Percentiles rank a stretch among this genome's conserved stretches.
Conservation (phyloP, 1,140 invertebrate species). For the Tribolium madens region DNA sequence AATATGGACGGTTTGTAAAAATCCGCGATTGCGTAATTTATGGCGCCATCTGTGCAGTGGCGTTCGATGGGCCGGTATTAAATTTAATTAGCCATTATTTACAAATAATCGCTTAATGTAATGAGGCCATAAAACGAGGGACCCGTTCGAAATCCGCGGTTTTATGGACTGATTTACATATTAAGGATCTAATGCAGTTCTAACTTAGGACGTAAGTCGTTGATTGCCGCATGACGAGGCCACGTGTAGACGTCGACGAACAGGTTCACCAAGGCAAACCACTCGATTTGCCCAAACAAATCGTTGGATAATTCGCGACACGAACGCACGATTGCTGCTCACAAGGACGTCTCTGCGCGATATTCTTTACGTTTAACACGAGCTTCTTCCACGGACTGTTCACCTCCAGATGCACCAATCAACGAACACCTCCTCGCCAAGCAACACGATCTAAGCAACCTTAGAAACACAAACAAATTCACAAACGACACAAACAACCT, state of each 20-base stretch:
- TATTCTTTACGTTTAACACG: not conserved
- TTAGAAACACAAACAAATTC: no score
- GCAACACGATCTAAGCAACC: not conserved
- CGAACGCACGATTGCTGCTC: conserved; percentile 2
- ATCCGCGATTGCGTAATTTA: not conserved
- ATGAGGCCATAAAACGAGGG: conserved; percentile 26
- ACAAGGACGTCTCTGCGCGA: conserved; percentile 24
- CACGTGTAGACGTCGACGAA: conserved; percentile 36
- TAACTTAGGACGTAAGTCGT: conserved; percentile 7
- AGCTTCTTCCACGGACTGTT: not conserved
- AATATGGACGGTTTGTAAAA: not conserved
- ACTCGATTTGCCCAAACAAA: conserved; percentile 43
- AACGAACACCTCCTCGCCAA: not conserved
- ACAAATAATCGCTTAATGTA: conserved; percentile 38
- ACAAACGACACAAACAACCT: not conserved
- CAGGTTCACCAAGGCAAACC: conserved; percentile 44
- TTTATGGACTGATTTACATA: conserved; percentile 24
- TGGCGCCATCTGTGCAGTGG: conserved; percentile 26
- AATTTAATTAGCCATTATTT: conserved; percentile 37
- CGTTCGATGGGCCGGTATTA: conserved; percentile 6
- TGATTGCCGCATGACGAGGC: conserved; percentile 24
- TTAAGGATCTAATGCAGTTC: conserved; percentile 40
- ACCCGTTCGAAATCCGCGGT: conserved; percentile 31
- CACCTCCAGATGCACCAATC: not conserved
- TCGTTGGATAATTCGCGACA: conserved; percentile 41